These are phyloP conservation scores for Sparus aurata DNA, from an alignment of 2,797 vertebrate species.

Conservation along the genomic window DNA sequence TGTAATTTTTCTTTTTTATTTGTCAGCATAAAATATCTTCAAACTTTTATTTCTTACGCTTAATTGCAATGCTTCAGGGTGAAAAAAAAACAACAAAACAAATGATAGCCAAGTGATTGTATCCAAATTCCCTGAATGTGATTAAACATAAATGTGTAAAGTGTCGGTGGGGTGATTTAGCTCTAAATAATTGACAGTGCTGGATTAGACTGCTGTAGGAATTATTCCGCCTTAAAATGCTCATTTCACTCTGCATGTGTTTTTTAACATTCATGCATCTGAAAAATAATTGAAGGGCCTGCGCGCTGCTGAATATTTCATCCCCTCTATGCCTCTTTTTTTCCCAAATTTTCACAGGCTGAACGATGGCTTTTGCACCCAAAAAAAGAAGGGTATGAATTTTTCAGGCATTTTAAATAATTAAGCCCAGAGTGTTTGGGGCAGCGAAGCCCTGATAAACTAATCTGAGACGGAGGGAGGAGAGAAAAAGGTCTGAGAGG, in stretches of 20 bases:
- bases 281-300: slow-evolving; percentile 81
- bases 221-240: slow-evolving; percentile 75
- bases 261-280: slow-evolving; percentile 76
- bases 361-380: slow-evolving; percentile 78
- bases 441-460: slow-evolving; percentile 78
- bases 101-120: slow-evolving; percentile 60
- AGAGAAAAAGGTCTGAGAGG: slow-evolving; percentile 71
- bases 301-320: slow-evolving; percentile 82
- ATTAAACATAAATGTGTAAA: slow-evolving; percentile 77
- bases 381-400: slow-evolving; percentile 78
- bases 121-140: slow-evolving; percentile 69
- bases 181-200: slow-evolving; percentile 79
- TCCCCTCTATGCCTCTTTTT: slow-evolving; percentile 59
- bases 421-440: slow-evolving; percentile 83
- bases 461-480: slow-evolving; percentile 72
- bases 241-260: slow-evolving; percentile 72
- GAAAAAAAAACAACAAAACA: slow-evolving; percentile 57
- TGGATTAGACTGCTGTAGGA: slow-evolving; percentile 72
- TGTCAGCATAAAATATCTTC: slow-evolving; percentile 36
- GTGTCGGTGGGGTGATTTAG: slow-evolving; percentile 48
- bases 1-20: slow-evolving; percentile 14
- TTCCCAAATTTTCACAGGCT: slow-evolving; percentile 67
- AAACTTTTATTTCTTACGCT: slow-evolving; percentile 26
- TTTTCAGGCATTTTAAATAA: slow-evolving; percentile 84
- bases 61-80: slow-evolving; percentile 61